phyloP scores from a whole-genome alignment of 1,140 invertebrate species.

The Monochamus saltuarius region DNA sequence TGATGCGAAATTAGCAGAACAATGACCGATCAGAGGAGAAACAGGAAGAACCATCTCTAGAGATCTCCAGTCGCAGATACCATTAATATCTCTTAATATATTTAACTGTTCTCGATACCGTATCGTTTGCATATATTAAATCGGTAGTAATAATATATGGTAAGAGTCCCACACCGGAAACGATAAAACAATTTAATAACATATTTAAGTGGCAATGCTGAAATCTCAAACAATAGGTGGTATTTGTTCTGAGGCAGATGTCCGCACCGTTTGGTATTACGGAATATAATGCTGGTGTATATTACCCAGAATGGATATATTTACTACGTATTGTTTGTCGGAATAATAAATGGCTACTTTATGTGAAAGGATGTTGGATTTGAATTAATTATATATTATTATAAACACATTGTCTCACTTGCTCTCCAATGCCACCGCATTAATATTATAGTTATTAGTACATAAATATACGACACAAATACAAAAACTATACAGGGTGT shows the following conservation, averaged over 20 bases:
- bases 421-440: too few species aligned
- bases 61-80: conserved; percentile 13
- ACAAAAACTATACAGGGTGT: too few species aligned
- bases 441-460: too few species aligned
- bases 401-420: too few species aligned
- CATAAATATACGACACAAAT: too few species aligned
- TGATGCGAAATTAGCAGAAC: conserved; percentile 23
- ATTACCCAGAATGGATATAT: conserved; percentile 37
- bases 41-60: conserved; percentile 31
- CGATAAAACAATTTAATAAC: conserved; percentile 51
- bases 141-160: conserved; percentile 27
- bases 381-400: too few species aligned
- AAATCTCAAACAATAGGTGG: conserved; percentile 47
- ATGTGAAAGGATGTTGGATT: conserved; percentile 31
- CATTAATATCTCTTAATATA: conserved; percentile 12
- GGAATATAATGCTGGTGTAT: conserved; percentile 34
- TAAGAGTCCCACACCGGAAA: conserved; percentile 41
- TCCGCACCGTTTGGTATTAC: conserved; percentile 38
- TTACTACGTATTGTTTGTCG: conserved; percentile 38
- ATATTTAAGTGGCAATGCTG: conserved; percentile 49
- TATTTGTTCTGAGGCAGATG: conserved; percentile 43
- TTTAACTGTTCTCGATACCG: conserved; percentile 31
- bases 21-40: conserved; percentile 21
- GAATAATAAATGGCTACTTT: conserved; percentile 33
- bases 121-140: conserved; percentile 44